Conservation (phyloP, 2,888 invertebrate genomes). For the Megastigmus dorsalis region DNA sequence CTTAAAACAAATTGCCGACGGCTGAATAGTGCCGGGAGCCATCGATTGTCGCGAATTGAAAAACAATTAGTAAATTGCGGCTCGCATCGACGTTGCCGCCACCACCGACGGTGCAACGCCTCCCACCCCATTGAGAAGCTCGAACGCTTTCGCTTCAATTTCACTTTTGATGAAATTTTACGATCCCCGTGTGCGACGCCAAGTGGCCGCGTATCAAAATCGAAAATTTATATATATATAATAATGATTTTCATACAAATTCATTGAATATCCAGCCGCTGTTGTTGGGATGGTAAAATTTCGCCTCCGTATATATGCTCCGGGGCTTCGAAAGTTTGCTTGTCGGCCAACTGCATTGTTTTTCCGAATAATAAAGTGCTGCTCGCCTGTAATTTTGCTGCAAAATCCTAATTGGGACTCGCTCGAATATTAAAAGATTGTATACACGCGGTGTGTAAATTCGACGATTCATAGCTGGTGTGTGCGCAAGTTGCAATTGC, state of each 20-base stretch:
- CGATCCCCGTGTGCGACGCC: neutral
- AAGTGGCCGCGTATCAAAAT: neutral
- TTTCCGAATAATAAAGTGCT: too few relatives aligned
- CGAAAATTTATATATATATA: slow-evolving; percentile 24
- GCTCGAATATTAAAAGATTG: too few relatives aligned
- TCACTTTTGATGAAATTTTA: slow-evolving; percentile 50
- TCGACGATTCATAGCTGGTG: too few relatives aligned
- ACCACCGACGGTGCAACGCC: neutral
- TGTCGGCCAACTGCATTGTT: too few relatives aligned
- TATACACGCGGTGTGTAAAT: too few relatives aligned
- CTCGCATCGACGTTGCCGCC: slow-evolving; percentile 55
- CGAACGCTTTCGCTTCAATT: slow-evolving; percentile 46
- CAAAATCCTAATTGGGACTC: too few relatives aligned
- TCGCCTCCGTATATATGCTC: too few relatives aligned
- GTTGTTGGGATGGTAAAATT: too few relatives aligned
- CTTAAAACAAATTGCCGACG: slow-evolving; percentile 50
- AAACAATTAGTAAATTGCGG: slow-evolving; percentile 71
- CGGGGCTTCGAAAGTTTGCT: too few relatives aligned
- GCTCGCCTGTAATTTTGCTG: too few relatives aligned
- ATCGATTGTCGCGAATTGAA: slow-evolving; percentile 70
- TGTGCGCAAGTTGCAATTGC: too few relatives aligned
- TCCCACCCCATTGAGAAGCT: slow-evolving; percentile 33
- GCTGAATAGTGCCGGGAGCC: slow-evolving; percentile 53
- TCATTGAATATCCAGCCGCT: too few relatives aligned
- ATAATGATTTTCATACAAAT: slow-evolving; percentile 35